Evolutionary conservation across 1,140 invertebrate species (phyloP).

Genomic region (Aphelenchoides besseyi): DNA sequence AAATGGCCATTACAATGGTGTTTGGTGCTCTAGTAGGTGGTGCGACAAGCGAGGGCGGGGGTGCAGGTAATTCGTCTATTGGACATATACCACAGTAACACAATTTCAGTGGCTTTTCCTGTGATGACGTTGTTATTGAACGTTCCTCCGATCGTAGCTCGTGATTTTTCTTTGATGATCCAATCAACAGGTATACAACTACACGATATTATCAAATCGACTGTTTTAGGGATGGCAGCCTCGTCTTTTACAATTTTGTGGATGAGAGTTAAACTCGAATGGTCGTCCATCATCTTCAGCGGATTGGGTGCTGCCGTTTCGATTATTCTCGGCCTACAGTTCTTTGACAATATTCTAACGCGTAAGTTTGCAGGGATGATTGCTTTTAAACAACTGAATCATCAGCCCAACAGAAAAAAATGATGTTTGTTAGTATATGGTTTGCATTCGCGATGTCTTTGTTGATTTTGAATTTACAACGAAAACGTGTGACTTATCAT

Average conservation of each 20-base stretch:
- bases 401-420: constrained; percentile 47
- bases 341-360: constrained; percentile 34
- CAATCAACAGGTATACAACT: constrained; percentile 37
- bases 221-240: constrained; percentile 11
- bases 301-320: constrained; percentile 46
- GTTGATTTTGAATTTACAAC: constrained; percentile 50
- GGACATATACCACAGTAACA: no score
- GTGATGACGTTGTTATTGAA: constrained; percentile 55
- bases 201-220: constrained; percentile 18
- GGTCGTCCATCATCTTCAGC: constrained; percentile 23
- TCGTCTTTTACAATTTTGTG: constrained; percentile 9
- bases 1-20: constrained; percentile 37
- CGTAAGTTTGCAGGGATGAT: not conserved
- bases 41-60: constrained; percentile 56
- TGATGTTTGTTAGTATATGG: constrained; percentile 58
- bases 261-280: constrained; percentile 17
- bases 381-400: not conserved
- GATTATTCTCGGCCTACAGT: constrained; percentile 51
- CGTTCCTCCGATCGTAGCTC: constrained; percentile 41
- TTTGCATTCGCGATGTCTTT: constrained; percentile 56
- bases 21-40: constrained; percentile 28
- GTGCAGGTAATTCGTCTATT: no score
- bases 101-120: constrained; percentile 55
- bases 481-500: constrained; percentile 47
- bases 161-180: constrained; percentile 60